Percentiles rank a stretch among this genome's conserved stretches.
Conservation (phyloP, 2,113 vertebrate genomes). For the Saguinus midas region DNA sequence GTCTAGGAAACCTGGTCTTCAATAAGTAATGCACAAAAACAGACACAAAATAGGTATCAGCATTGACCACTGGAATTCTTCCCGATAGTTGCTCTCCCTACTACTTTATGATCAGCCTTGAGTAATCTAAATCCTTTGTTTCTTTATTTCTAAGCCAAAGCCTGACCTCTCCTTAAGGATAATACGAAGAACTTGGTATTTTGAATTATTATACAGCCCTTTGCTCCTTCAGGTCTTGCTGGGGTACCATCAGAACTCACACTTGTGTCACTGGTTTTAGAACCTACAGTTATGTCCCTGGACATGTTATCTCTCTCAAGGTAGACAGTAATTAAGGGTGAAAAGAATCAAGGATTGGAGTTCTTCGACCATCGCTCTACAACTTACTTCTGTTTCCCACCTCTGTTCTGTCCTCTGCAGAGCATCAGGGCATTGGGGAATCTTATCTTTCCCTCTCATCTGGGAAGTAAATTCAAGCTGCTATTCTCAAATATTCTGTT, state of each 20-base stretch:
- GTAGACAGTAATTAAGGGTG: not conserved
- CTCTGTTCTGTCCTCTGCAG: not conserved
- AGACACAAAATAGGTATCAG: not conserved
- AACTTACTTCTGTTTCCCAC: accelerated
- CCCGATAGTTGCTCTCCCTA: not conserved
- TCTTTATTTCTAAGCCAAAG: not conserved
- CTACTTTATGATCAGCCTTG: not conserved
- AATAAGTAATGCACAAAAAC: not conserved
- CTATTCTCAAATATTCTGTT: not conserved
- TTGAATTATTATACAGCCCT: too few relatives aligned
- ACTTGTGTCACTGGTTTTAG: not conserved
- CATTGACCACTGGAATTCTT: not conserved
- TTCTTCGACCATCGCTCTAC: not conserved
- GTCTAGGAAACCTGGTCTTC: not conserved
- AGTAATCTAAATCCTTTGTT: not conserved
- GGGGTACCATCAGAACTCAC: not conserved
- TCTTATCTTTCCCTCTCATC: not conserved
- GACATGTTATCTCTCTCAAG: not conserved
- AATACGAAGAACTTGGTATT: too few relatives aligned
- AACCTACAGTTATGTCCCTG: not conserved
- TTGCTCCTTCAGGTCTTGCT: not conserved
- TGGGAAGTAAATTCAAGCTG: not conserved
- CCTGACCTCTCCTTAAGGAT: not conserved
- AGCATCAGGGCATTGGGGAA: not conserved
- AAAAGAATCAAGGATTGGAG: not conserved